Conservation (phyloP, 2,113 vertebrate genomes). For the Podocnemis expansa region DNA sequence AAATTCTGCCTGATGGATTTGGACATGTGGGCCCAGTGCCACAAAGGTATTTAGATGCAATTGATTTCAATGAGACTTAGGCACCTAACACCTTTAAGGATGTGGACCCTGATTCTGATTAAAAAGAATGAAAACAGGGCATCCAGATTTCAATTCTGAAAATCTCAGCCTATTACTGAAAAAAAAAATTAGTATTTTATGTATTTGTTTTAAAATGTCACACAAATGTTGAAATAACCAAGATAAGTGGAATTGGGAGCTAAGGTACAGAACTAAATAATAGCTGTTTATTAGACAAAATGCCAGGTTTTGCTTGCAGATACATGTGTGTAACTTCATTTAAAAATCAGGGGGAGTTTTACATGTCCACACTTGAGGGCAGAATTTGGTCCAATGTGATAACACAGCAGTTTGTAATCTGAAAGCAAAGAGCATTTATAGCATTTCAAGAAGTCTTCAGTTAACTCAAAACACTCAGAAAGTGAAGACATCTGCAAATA, state of each 20-base stretch:
- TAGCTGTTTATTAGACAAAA: slow-evolving; percentile 45
- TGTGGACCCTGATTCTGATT: not conserved
- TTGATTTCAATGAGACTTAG: not conserved
- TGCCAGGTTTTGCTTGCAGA: slow-evolving; percentile 41
- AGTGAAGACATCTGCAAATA: slow-evolving; percentile 16
- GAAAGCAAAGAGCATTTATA: slow-evolving; percentile 18
- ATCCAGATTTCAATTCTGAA: not conserved
- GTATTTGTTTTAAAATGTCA: not conserved
- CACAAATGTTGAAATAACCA: not conserved
- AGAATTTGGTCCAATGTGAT: slow-evolving; percentile 70
- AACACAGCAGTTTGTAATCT: slow-evolving; percentile 37
- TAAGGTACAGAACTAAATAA: not conserved
- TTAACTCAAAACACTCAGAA: slow-evolving; percentile 51
- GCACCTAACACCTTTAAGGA: not conserved
- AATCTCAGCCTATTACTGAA: not conserved
- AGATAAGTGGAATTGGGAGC: not conserved
- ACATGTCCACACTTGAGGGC: slow-evolving; percentile 55
- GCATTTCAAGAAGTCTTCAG: slow-evolving; percentile 32
- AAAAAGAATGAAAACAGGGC: not conserved
- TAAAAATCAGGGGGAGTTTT: slow-evolving; percentile 56
- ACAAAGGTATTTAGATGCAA: not conserved
- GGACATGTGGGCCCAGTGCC: not conserved
- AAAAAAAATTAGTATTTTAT: not conserved
- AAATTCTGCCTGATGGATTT: not conserved
- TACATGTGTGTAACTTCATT: slow-evolving; percentile 15